Base-by-base conservation (phyloP, 2,797 vertebrate species). In the Trichosurus vulpecula region DNA sequence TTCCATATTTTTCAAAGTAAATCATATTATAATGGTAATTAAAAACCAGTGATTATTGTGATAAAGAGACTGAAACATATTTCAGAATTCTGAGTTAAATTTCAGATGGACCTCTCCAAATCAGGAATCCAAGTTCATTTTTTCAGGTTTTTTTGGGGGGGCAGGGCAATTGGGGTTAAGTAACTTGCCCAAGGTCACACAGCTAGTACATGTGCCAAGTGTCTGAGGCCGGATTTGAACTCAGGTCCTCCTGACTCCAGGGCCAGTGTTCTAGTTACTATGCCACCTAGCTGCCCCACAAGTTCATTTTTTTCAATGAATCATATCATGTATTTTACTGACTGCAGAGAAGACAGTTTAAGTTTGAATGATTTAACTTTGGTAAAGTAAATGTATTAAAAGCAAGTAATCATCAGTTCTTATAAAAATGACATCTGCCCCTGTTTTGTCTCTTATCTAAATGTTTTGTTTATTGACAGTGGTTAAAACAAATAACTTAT, bases 81-180 rank as follows among this genome's bases (percentile, higher is more conserved):
- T 87, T 27, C 41, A 47, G 74, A 91, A 90, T 93, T 54, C 52
- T 91, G 52, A 94, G 10, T 93, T 93, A 61, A 97, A 95, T 57
- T 89, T 74, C 52, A 92, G 6, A 51, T 29, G 25, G 25, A 51
- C 9, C 9, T 54, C 92, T 6, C 35, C 27, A 92, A 93, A 94
- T 91, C 22, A 91, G 35, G 57, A 16, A 66, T 89, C 91, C 31
- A 94, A 52, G 3, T 51, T 27, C 22, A 53, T 52, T 92, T 96
- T 93, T 93, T 92, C 66, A 91, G 91, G n/a, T n/a, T n/a, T n/a
- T n/a, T 92, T n/a, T n/a, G n/a, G n/a, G n/a, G n/a, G n/a, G n/a
- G n/a, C n/a, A n/a, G n/a, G n/a, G n/a, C n/a, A n/a, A n/a, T n/a
- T n/a, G n/a, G n/a, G n/a, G n/a, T n/a, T n/a, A n/a, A n/a, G n/a